A percentile compares a stretch with the other conserved stretches of the same genome.
phyloP scores from a whole-genome alignment of 92 coral and sea anemone species.

The Epizoanthus stellaris region DNA sequence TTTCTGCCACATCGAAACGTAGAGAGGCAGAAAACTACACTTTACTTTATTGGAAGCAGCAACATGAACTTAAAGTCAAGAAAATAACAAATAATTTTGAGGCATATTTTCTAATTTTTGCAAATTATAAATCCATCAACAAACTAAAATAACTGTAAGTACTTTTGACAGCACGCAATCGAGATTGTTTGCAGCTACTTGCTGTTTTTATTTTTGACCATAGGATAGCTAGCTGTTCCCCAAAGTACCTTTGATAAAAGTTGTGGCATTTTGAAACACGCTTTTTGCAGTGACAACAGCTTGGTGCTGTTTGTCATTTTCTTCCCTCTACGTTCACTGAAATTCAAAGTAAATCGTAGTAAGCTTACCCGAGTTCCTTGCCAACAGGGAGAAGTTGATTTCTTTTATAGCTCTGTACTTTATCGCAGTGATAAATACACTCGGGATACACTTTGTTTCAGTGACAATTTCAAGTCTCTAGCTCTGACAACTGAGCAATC shows the following conservation, averaged over 20 bases:
- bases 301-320: background rate
- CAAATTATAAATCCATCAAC: background rate
- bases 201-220: constrained; percentile 6
- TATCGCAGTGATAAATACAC: constrained; percentile 10
- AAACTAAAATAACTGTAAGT: constrained; percentile 9
- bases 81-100: background rate
- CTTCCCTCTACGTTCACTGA: background rate
- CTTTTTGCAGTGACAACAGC: background rate
- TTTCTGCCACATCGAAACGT: too few species aligned
- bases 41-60: too few species aligned
- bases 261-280: background rate
- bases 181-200: constrained; percentile 5
- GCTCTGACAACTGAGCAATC: constrained; percentile 1
- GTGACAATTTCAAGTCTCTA: constrained; percentile 12
- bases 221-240: background rate
- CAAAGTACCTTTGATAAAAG: background rate
- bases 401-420: background rate
- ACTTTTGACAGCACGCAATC: constrained; percentile 6
- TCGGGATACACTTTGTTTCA: background rate
- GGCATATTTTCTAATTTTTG: too few species aligned
- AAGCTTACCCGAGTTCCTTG: constrained; percentile 17
- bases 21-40: too few species aligned
- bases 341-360: constrained; percentile 2
- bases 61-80: too few species aligned
- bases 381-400: constrained; percentile 7